Conservation (phyloP, 2,888 invertebrate genomes). For the Cheilosia pagana region DNA sequence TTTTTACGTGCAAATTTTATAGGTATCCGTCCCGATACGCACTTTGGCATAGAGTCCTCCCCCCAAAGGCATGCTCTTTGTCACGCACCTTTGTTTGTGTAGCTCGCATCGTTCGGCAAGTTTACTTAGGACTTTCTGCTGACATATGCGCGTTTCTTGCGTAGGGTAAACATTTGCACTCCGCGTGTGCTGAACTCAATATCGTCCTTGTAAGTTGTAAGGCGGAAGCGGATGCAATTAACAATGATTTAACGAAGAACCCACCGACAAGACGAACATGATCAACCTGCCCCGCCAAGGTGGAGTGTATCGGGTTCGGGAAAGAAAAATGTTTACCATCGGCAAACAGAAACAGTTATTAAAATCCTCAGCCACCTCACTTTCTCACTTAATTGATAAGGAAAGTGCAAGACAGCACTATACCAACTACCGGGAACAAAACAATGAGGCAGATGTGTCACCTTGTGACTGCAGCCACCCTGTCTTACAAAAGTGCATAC, state of each 20-base stretch:
- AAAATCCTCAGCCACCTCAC: slow-evolving; percentile 52
- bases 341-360: slow-evolving; percentile 67
- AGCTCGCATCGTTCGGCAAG: slow-evolving; percentile 14
- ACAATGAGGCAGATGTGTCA: slow-evolving; percentile 65
- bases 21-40: background rate
- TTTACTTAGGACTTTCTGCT: slow-evolving; percentile 58
- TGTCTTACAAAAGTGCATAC: slow-evolving; percentile 15
- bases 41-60: background rate
- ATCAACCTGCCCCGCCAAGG: slow-evolving; percentile 5
- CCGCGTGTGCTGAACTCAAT: slow-evolving; percentile 24
- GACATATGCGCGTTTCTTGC: slow-evolving; percentile 38
- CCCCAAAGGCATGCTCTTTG: background rate
- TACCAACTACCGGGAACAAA: slow-evolving; percentile 46
- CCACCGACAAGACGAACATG: slow-evolving; percentile 15
- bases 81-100: slow-evolving; percentile 52
- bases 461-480: slow-evolving; percentile 29
- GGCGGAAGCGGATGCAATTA: slow-evolving; percentile 64
- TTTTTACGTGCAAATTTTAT: slow-evolving; percentile 1
- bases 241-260: slow-evolving; percentile 47
- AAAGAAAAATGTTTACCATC: slow-evolving; percentile 55
- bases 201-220: slow-evolving; percentile 21
- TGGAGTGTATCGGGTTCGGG: background rate
- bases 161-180: slow-evolving; percentile 48
- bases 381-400: slow-evolving; percentile 50
- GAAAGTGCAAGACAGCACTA: slow-evolving; percentile 37